Evolutionary conservation across 1,140 invertebrate genomes (phyloP).

Genomic region (Manduca sexta): DNA sequence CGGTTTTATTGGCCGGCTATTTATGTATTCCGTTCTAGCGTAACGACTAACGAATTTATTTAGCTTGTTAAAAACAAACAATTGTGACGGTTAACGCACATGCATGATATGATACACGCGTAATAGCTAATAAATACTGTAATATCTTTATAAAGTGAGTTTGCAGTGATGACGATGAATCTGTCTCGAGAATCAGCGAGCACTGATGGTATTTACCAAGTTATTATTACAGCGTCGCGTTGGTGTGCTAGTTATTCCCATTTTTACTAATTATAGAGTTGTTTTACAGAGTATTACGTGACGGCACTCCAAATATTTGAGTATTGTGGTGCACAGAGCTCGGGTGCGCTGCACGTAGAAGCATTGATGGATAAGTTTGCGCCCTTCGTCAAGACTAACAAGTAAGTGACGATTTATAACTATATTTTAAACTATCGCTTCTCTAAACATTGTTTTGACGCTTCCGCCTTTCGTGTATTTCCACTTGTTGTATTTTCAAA

Average conservation of each 20-base stretch:
- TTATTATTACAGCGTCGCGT: constrained; percentile 50
- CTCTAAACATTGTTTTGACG: no score
- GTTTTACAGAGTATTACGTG: constrained; percentile 56
- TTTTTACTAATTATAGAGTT: constrained; percentile 31
- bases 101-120: constrained; percentile 8
- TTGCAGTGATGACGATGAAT: constrained; percentile 35
- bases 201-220: constrained; percentile 44
- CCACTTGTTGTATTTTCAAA: no score
- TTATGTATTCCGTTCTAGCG: constrained; percentile 41
- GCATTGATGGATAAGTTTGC: constrained; percentile 59
- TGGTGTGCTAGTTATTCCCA: constrained; percentile 40
- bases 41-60: constrained; percentile 39
- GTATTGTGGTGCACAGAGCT: constrained; percentile 47
- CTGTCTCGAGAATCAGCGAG: constrained; percentile 36
- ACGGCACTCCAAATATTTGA: constrained; percentile 61
- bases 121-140: background rate
- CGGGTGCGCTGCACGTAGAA: constrained; percentile 46
- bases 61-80: constrained; percentile 52
- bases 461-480: no score
- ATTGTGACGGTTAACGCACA: constrained; percentile 28
- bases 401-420: constrained; percentile 35
- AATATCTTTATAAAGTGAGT: background rate
- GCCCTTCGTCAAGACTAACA: constrained; percentile 59
- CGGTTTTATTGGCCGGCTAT: constrained; percentile 53
- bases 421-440: background rate